Base-by-base conservation (phyloP, 2,888 invertebrate genomes). In the Diplazon laetatorius region DNA sequence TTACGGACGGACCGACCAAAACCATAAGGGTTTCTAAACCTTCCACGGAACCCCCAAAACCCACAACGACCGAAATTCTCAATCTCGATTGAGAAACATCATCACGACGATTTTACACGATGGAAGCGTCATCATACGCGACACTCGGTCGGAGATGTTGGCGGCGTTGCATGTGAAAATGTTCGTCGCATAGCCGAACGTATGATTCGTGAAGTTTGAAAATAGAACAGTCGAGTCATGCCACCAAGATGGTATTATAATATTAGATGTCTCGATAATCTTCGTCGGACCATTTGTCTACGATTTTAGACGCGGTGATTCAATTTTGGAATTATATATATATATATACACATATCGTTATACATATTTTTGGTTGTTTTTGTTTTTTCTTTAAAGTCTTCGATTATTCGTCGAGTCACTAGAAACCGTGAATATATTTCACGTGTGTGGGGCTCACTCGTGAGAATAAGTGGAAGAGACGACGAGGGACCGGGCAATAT, bases 161-260 rank as follows among this genome's bases (percentile, higher is more conserved):
- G 37, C 63, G 18, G 35, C n/a, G n/a, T n/a, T 14, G 57, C 65
- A 78, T 74, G 63, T 68, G 65, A 12, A 30, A 35, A 55, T 42
- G 48, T 62, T 55, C 44, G 22, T 46, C 37, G 46, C 37, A 39
- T 52, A 52, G 22, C 62, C 39, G 20, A 30, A 20, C 57, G 42
- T 71, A 57, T 71, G 78, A 78, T 78, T 78, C 71, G 78, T 8
- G n/a, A 5, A 6, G 55, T 42, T 42, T 46, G 18, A 77, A 80
- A 77, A 77, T 80, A 80, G 77, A 77, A 55, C 63, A 72, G 77
- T 77, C 73, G 37, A 73, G 80, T 80, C 80, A 80, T 59, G 72
- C 18, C 62, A 75, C 75, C 66, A 71, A 66, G 60, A 68, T 62
- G 55, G 55, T 57, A 70, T 78, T 78, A 78, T 57, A 78, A 78